Conservation (phyloP, 2,797 vertebrate genomes). For the Epinephelus coioides region DNA sequence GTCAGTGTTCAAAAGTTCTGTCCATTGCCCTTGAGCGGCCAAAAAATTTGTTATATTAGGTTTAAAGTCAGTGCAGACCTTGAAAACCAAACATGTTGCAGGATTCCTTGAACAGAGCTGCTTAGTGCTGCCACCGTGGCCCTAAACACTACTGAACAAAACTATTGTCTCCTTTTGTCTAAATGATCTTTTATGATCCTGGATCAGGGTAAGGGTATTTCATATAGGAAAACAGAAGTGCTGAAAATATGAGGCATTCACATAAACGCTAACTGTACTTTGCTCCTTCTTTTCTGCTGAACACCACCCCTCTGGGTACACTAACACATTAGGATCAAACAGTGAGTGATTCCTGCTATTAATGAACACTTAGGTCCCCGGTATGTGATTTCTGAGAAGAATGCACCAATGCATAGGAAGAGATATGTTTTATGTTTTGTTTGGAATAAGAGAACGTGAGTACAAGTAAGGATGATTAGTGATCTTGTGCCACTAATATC, state of each 20-base stretch:
- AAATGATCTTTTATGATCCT: neutral
- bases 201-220: neutral
- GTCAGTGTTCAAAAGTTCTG: too few species aligned
- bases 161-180: too few species aligned
- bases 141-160: neutral
- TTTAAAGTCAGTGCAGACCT: neutral
- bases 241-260: neutral
- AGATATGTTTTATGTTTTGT: too few species aligned
- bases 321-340: neutral
- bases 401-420: neutral
- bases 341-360: neutral
- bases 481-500: too few species aligned
- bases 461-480: too few species aligned
- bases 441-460: too few species aligned
- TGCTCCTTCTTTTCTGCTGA: neutral
- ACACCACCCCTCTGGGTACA: neutral
- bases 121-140: neutral
- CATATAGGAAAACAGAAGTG: neutral
- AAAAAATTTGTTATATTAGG: too few species aligned
- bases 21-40: too few species aligned
- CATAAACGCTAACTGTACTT: neutral
- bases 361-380: neutral
- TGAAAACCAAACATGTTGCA: neutral
- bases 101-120: neutral
- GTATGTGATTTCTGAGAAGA: neutral